Evolutionary conservation across 2,888 invertebrate species (phyloP).

Genomic region (Thera obeliscata): DNA sequence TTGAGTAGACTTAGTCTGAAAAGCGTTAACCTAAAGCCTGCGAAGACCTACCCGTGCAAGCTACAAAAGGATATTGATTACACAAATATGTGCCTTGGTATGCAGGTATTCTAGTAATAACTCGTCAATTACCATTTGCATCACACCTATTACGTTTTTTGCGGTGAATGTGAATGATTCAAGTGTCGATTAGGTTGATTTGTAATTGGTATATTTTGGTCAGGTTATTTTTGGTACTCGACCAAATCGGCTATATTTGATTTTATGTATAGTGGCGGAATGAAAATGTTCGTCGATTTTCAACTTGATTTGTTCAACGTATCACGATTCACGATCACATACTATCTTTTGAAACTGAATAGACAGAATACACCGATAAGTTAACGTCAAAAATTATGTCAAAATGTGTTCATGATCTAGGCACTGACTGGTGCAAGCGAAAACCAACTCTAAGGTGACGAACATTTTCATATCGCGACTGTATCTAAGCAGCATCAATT

Average conservation of each 20-base stretch:
- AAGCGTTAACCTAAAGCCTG: background rate
- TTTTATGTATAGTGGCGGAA: too few relatives aligned
- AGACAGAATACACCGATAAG: too few relatives aligned
- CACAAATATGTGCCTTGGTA: background rate
- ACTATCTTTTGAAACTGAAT: background rate
- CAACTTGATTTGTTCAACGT: too few relatives aligned
- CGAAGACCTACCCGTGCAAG: background rate
- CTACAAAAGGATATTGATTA: background rate
- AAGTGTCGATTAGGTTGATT: slow-evolving; percentile 18
- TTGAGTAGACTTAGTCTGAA: background rate
- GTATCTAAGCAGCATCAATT: too few relatives aligned
- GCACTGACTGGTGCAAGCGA: too few relatives aligned
- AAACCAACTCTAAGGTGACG: too few relatives aligned
- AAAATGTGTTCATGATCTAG: too few relatives aligned
- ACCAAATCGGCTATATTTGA: background rate
- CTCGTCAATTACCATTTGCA: background rate
- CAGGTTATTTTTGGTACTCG: background rate
- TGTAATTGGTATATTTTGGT: slow-evolving; percentile 2
- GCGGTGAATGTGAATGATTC: slow-evolving; percentile 11
- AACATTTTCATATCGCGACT: too few relatives aligned
- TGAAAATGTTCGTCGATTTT: too few relatives aligned
- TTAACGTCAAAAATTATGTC: too few relatives aligned
- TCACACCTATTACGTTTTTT: slow-evolving; percentile 8
- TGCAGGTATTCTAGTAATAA: background rate
- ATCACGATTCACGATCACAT: too few relatives aligned